Evolutionary conservation across 2,113 vertebrate genomes (phyloP).

Genomic region (Mohoua ochrocephala): DNA sequence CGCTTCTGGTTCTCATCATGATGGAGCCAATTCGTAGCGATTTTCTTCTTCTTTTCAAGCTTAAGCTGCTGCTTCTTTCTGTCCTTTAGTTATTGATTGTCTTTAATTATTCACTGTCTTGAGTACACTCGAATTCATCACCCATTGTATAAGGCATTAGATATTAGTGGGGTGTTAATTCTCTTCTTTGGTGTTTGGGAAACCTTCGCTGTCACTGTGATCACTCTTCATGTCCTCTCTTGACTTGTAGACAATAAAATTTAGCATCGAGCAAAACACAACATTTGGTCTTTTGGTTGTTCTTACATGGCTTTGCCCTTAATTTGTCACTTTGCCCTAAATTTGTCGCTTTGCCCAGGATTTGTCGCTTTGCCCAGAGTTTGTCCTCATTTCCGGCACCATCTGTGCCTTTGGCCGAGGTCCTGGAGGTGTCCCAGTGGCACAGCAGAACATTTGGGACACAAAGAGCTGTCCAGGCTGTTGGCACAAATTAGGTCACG

Average conservation of each 20-base stretch:
- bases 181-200: neutral
- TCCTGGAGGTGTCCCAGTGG: fast-evolving
- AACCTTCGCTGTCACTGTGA: neutral
- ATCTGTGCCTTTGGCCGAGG: neutral
- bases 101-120: neutral
- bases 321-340: neutral
- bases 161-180: neutral
- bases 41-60: neutral
- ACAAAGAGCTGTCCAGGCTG: neutral
- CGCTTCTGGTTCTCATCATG: no score
- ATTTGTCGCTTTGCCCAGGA: fast-evolving
- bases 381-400: fast-evolving
- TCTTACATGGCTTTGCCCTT: fast-evolving
- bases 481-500: no score
- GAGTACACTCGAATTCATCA: neutral
- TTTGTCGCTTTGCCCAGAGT: fast-evolving
- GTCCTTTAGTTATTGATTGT: neutral
- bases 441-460: neutral
- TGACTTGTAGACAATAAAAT: slow-evolving; percentile 40
- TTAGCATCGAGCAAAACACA: neutral
- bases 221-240: neutral
- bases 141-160: fast-evolving
- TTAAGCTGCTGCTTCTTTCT: neutral
- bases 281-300: neutral
- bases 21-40: fast-evolving